phyloP scores from a whole-genome alignment of 1,140 invertebrate genomes.

The silkworm (Bombyx mori) region ASM3026992v2 NC_085135.1:10706501-10707000 shows the following conservation, averaged over 20 bases:
- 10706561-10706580: no score
- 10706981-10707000: constrained; percentile 11
- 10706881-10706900: constrained; percentile 1
- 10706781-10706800: constrained; percentile 16
- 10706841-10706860: constrained; percentile 1
- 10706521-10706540: no score
- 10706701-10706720: no score
- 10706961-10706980: constrained; percentile 7
- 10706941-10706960: constrained; percentile 7
- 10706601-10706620: no score
- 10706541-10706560: no score
- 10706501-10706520: no score
- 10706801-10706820: constrained; percentile 11
- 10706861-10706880: constrained; percentile 15
- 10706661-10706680: no score
- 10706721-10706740: no score
- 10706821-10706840: constrained; percentile 10
- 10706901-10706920: constrained; percentile 5
- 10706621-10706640: no score
- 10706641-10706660: no score
- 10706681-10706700: no score
- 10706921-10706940: constrained; percentile 2
- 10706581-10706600: no score
- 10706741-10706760: constrained; percentile 10
- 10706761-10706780: constrained; percentile 16